phyloP scores from a whole-genome alignment of 2,888 invertebrate species.

The Drosophila nr. perissopoda region DNA sequence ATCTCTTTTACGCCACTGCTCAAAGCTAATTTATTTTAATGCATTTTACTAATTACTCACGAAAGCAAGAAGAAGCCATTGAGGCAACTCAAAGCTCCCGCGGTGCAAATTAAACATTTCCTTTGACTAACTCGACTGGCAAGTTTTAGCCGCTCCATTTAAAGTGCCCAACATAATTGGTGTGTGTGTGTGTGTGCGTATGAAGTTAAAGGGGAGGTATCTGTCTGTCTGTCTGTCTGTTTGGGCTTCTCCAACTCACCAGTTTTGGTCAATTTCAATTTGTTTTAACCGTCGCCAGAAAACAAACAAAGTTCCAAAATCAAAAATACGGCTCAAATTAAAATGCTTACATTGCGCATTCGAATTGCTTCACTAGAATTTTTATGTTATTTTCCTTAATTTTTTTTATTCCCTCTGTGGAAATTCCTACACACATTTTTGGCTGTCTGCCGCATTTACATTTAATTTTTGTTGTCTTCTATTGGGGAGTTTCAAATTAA shows the following conservation, averaged over 20 bases:
- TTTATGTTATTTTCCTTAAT: conserved; percentile 27
- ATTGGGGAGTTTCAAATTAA: conserved; percentile 69
- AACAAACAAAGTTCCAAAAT: conserved; percentile 59
- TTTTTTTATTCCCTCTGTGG: conserved; percentile 3
- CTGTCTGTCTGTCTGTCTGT: conserved; percentile 5
- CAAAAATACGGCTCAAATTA: conserved; percentile 75
- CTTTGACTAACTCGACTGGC: conserved; percentile 63
- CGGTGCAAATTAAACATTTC: conserved; percentile 62
- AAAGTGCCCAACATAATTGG: conserved; percentile 67
- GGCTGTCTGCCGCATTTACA: conserved; percentile 48
- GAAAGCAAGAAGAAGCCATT: conserved; percentile 44
- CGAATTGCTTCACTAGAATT: conserved; percentile 63
- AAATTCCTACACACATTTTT: conserved; percentile 47
- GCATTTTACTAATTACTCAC: conserved; percentile 73
- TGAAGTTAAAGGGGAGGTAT: conserved; percentile 22
- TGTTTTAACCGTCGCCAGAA: conserved; percentile 27
- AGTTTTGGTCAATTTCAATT: conserved; percentile 64
- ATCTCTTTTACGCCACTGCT: background rate
- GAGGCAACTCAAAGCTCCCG: conserved; percentile 30
- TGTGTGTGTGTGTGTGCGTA: conserved; percentile 31
- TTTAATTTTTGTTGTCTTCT: conserved; percentile 48
- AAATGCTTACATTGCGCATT: conserved; percentile 62
- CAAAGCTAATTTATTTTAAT: conserved; percentile 70
- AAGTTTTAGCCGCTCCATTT: conserved; percentile 66
- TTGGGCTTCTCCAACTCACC: conserved; percentile 44